Evolutionary conservation across 2,888 invertebrate genomes (phyloP).

Genomic region (Periphyllus acericola): DNA sequence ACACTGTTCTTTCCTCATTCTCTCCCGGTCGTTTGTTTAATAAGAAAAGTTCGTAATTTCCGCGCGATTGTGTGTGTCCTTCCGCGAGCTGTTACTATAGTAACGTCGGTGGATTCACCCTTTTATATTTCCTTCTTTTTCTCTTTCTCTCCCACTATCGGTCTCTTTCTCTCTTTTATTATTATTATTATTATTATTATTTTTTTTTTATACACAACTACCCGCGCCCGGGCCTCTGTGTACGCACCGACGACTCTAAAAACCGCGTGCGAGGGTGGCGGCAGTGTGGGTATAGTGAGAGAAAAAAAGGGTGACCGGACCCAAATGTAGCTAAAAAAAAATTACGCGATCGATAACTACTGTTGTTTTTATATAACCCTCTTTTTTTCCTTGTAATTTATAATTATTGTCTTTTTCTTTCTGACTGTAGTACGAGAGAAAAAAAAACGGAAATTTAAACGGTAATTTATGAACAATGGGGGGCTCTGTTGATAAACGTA

Average conservation of each 20-base stretch:
- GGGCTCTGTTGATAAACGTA: constrained; percentile 43
- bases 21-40: constrained; percentile 61
- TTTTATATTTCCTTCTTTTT: constrained; percentile 39
- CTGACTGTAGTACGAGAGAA: constrained; percentile 14
- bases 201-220: constrained; percentile 44
- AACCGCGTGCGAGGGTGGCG: constrained; percentile 56
- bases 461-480: constrained; percentile 55
- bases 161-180: constrained; percentile 17
- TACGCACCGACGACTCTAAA: constrained; percentile 42
- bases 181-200: constrained; percentile 44
- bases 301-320: constrained; percentile 60
- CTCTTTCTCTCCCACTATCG: not conserved
- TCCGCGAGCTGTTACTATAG: constrained; percentile 61
- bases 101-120: constrained; percentile 60
- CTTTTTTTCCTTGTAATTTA: constrained; percentile 57
- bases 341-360: constrained; percentile 60
- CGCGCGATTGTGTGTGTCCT: constrained; percentile 59
- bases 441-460: constrained; percentile 58
- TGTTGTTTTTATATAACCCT: constrained; percentile 61
- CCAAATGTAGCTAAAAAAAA: constrained; percentile 60
- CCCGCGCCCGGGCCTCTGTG: constrained; percentile 18
- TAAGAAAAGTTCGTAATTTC: constrained; percentile 62
- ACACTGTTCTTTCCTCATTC: constrained; percentile 36
- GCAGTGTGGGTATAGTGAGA: constrained; percentile 47
- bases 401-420: constrained; percentile 57